A percentile compares a stretch with the other conserved stretches of the same genome.
Conservation (phyloP, 2,888 invertebrate genomes). For the Ophioninae sp. region DNA sequence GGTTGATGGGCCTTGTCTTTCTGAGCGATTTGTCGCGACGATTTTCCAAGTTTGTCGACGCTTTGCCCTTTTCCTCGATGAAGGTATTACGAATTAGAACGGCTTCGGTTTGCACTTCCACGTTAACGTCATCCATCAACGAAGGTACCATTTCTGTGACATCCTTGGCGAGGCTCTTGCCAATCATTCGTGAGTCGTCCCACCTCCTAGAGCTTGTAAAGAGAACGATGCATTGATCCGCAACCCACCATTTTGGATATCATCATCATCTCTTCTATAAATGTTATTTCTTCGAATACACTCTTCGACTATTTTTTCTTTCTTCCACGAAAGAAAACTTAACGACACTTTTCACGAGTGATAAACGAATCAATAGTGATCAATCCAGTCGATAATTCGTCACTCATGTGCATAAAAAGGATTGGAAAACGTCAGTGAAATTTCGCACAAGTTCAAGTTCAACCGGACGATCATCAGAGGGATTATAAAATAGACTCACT, state of each 20-base stretch:
- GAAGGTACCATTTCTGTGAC: constrained; percentile 51
- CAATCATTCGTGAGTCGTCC: constrained; percentile 68
- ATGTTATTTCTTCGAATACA: too few species aligned
- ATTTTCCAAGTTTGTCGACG: constrained; percentile 41
- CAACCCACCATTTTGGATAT: background rate
- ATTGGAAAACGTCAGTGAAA: background rate
- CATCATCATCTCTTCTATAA: too few species aligned
- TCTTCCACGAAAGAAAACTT: too few species aligned
- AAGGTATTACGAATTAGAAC: constrained; percentile 62
- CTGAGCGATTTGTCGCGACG: constrained; percentile 40
- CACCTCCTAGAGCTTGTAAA: constrained; percentile 67
- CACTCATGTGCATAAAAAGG: background rate
- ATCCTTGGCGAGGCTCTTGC: constrained; percentile 66
- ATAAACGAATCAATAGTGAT: too few species aligned
- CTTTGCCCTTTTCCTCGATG: constrained; percentile 66
- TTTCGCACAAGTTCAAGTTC: background rate
- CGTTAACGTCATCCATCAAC: constrained; percentile 29
- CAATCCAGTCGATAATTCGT: too few species aligned
- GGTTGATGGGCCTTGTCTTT: constrained; percentile 23
- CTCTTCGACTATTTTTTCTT: too few species aligned
- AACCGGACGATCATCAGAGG: background rate
- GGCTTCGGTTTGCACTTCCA: constrained; percentile 65
- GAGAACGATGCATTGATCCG: constrained; percentile 30
- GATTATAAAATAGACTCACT: constrained; percentile 50
- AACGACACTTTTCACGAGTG: too few species aligned